Base-by-base conservation (phyloP, 2,888 invertebrate genomes). In the Andrena flavipes region DNA sequence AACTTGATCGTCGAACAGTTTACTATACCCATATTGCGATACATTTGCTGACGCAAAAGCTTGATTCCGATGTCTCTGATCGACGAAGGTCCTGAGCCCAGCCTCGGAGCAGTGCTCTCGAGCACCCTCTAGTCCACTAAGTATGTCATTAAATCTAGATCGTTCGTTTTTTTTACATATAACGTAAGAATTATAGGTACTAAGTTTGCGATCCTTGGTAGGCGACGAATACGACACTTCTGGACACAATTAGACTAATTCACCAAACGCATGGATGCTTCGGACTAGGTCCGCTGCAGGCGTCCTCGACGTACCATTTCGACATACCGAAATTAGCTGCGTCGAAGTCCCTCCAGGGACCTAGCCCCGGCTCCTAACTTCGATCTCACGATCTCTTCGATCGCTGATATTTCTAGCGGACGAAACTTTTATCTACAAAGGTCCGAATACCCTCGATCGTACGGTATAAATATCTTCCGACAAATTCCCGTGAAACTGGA, bases 151-250 rank as follows among this genome's bases (percentile, higher is more conserved):
- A 85, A 76, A 80, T 76, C 84, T 83, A 88, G 78, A 56, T 83
- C 84, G 80, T 54, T 64, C 42, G 65, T 77, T 77, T 84, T 80
- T 82, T 89, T 77, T 91, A 90, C 89, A 89, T 91, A 89, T 84
- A 91, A 87, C 89, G 80, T 81, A 91, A 90, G 91, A 91, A 92
- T 90, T 88, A 89, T 90, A 91, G 89, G 88, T 91, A 91, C 90
- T 91, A 91, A 42, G 91, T 91, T 88, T 92, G 91, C 90, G 86
- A 91, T 92, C 89, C 90, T 91, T 91, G 91, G 89, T 90, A 91
- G 91, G 88, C 89, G 86, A 91, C 87, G 89, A 78, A 90, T 92
- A 92, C 91, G 90, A 91, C 90, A 86, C 23, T 84, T 87, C 88
- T 80, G 85, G 80, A 87, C 86, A 84, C 82, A 89, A 85, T 84